Evolutionary conservation across 1,140 invertebrate genomes (phyloP), one percentile per base, ranked within the genome.

Genomic region (Neodiprion lecontei): DNA sequence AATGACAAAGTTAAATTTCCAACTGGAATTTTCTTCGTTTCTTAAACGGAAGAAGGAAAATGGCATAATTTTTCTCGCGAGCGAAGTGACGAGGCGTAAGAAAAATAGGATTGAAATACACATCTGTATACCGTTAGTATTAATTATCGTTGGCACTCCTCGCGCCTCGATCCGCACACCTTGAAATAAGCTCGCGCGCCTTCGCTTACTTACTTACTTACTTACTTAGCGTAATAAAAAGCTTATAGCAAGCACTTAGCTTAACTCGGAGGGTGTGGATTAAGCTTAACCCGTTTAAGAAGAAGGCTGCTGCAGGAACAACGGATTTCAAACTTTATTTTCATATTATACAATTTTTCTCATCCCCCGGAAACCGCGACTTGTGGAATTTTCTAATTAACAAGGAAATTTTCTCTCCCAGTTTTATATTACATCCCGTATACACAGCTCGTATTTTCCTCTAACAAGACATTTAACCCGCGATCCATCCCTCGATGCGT

Each of bases 331-430:
- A 76, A 47, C 75, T 76, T 80, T 77, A 81, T 80, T 82, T 82
- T 82, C 79, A 78, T 78, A 79, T 82, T 80, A 78, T 78, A 79
- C 74, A 74, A 76, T 77, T 71, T 77, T 79, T 72, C 68, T 67
- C 67, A 72, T 75, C 73, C 75, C 73, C 74, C 77, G 76, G 79
- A 73, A 79, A 61, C 7, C 11, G 53, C 53, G 11, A 17, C 53
- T 61, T 1, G 5, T 5, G 81, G 81, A 82, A 82, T 82, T 82
- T 82, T 78, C 77, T 82, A 82, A 82, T 82, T 82, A 82, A 76
- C 69, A 72, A 76, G 77, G 12, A 82, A 82, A 79, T 79, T 80
- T 80, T 79, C 77, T 75, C 77, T 78, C 73, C 67, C 65, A 66
- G 75, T 72, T 61, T 12, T 17, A 61, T 17, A 17, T 17, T 61